Base-by-base conservation (phyloP, 2,113 vertebrate genomes). In the Ochotona curzoniae region DNA sequence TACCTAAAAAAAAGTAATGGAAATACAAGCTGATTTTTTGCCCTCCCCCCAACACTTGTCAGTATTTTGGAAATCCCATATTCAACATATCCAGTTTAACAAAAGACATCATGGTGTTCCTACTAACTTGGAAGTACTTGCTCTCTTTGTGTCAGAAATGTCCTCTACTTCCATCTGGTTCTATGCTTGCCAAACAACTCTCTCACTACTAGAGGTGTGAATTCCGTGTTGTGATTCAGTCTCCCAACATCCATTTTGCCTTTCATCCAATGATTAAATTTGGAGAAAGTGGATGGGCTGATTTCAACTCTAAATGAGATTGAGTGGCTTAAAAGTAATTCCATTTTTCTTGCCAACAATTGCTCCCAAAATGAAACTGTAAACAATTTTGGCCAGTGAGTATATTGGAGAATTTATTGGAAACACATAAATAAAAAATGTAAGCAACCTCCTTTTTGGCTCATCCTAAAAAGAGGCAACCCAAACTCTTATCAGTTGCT, bases 401-500 rank as follows among this genome's bases (percentile, higher is more conserved):
- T 76, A 1, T 54, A 47, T 32, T 75, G n/a, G 28, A 71, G 70
- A 84, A 3, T 91, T 75, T 85, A 28, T 38, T 80, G 18, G n/a
- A 88, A 93, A 47, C 64, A 73, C 26, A 64, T 67, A 82, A 93
- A 88, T 35, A 87, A 17, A 80, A 87, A 66, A 51, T 7, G 74
- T 32, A 80, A 57, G 73, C 78, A 79, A 20, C 6, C 5, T 83
- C 25, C 90, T 86, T 80, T 44, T 74, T 51, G 13, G 8, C 26
- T n/a, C 78, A 21, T 88, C 30, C 67, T 69, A 64, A 90, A 82
- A 82, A 23, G 47, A 83, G 87, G 70, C 14, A 83, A 91, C 6
- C 20, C 63, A 74, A 76, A 49, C 3, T 60, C 47, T 71, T 71
- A 49, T 8, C 44, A 69, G 23, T 80, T 91, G 18, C 18, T 69